A percentile compares a stretch with the other conserved stretches of the same genome.
These are phyloP conservation scores for Eupithecia abbreviata DNA, from an alignment of 2,888 invertebrate genomes.

Conservation along the genomic window DNA sequence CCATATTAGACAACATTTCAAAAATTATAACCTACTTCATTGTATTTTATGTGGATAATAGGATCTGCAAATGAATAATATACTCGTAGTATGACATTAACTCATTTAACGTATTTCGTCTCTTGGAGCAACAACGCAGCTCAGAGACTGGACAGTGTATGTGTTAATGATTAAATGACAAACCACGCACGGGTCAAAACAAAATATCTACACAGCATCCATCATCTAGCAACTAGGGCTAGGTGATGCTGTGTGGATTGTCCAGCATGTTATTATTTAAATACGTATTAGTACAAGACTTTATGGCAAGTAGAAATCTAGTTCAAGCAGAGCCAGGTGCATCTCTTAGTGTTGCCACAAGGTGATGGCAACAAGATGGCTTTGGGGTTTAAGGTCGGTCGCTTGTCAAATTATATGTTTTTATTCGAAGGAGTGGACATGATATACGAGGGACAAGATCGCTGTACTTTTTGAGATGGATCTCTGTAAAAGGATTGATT, in stretches of 20 bases:
- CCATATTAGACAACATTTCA: background rate
- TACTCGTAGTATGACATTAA: background rate
- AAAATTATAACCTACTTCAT: background rate
- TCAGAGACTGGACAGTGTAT: no score
- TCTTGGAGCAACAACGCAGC: no score
- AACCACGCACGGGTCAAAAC: background rate
- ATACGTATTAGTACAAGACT: background rate
- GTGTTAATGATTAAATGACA: background rate
- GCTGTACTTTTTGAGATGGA: conserved; percentile 30
- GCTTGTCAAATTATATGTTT: conserved; percentile 48
- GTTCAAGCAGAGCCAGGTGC: conserved; percentile 13
- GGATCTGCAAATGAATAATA: background rate
- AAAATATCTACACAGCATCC: background rate
- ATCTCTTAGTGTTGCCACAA: conserved; percentile 31
- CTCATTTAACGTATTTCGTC: no score
- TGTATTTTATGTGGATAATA: background rate
- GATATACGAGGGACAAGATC: conserved; percentile 38
- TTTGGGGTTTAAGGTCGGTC: conserved; percentile 47
- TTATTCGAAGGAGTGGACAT: conserved; percentile 42
- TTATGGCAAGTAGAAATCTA: background rate
- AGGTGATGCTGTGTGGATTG: no score
- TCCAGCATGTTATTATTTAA: background rate
- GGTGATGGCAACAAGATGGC: conserved; percentile 69
- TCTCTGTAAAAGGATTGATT: conserved; percentile 30
- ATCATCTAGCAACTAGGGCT: no score